Conservation (phyloP, 2,888 invertebrate genomes). For the Tachina grossa region DNA sequence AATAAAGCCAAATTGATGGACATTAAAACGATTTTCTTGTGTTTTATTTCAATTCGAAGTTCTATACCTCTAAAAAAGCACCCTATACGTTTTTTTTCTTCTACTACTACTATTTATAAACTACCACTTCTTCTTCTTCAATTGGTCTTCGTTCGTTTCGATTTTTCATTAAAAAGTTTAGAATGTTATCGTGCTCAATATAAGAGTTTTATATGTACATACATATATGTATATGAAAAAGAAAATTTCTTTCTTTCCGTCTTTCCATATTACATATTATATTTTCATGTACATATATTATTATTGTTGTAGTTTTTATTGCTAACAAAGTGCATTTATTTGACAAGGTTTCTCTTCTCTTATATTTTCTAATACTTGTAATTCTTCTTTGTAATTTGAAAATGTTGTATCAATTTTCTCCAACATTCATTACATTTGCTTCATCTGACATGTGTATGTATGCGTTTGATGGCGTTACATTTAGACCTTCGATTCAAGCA, state of each 20-base stretch:
- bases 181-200: conserved; percentile 17
- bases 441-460: conserved; percentile 5
- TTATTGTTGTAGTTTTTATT: conserved; percentile 13
- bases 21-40: no score
- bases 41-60: no score
- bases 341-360: conserved; percentile 26
- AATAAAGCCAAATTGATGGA: no score
- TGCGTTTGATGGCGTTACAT: conserved; percentile 24
- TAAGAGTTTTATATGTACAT: conserved; percentile 21
- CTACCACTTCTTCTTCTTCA: conserved; percentile 21
- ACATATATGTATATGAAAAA: not conserved
- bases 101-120: not conserved
- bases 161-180: conserved; percentile 10
- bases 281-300: no score
- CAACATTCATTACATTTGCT: conserved; percentile 73
- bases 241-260: not conserved
- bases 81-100: conserved; percentile 3
- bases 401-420: conserved; percentile 56
- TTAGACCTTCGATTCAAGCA: conserved; percentile 34
- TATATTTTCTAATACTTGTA: conserved; percentile 19
- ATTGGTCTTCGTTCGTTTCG: not conserved
- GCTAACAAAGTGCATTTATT: conserved; percentile 2
- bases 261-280: not conserved
- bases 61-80: no score
- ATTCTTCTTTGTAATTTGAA: conserved; percentile 72